Percentiles rank a stretch among this genome's conserved stretches.
phyloP scores from a whole-genome alignment of 2,113 vertebrate species.

The Prinia subflava region DNA sequence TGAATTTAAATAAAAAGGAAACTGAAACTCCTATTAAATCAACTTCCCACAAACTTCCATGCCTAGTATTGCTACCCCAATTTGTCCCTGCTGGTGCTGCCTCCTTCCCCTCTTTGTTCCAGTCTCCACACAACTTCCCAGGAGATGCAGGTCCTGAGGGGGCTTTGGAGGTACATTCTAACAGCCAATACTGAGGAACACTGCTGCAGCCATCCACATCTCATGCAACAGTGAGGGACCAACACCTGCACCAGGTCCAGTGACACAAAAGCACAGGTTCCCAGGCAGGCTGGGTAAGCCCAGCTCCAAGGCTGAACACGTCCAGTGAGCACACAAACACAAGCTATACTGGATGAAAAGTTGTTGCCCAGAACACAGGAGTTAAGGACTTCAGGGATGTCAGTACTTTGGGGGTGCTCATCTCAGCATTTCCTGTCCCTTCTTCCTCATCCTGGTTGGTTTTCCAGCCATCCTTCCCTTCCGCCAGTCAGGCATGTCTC shows the following conservation, averaged over 20 bases:
- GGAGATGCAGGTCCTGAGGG: background rate
- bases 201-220: background rate
- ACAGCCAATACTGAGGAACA: background rate
- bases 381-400: background rate
- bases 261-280: background rate
- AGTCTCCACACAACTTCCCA: background rate
- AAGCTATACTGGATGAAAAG: background rate
- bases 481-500: background rate
- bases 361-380: accelerated
- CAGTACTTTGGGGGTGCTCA: background rate
- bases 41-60: background rate
- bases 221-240: background rate
- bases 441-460: background rate
- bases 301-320: background rate
- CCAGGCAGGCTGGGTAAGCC: background rate
- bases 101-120: background rate
- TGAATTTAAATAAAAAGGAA: background rate
- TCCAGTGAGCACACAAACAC: background rate
- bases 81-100: background rate
- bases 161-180: background rate
- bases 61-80: background rate
- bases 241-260: background rate
- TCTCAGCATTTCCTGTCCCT: background rate
- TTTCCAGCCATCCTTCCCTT: background rate
- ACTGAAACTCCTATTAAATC: background rate